phyloP scores from a whole-genome alignment of 1,140 invertebrate species.

The Amphibalanus amphitrite region DNA sequence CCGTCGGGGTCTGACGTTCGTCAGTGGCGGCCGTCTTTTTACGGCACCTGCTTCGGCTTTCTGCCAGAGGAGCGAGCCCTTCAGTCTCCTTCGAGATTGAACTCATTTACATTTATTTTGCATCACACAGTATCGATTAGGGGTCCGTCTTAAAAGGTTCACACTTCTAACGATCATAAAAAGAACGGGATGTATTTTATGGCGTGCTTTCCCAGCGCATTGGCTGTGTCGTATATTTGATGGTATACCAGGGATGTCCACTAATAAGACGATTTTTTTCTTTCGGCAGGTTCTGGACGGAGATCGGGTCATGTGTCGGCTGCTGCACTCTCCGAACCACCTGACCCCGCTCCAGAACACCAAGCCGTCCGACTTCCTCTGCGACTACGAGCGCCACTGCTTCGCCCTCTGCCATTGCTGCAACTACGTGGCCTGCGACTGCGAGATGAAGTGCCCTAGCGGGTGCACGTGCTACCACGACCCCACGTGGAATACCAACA shows the following conservation, averaged over 20 bases:
- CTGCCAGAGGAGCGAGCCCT: neutral
- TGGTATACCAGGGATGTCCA: neutral
- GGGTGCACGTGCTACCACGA: constrained; percentile 93
- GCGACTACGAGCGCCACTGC: constrained; percentile 80
- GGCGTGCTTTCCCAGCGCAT: neutral
- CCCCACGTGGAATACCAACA: constrained; percentile 80
- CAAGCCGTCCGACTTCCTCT: constrained; percentile 63
- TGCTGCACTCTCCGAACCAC: neutral
- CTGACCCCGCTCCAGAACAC: neutral
- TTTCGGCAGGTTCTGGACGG: neutral
- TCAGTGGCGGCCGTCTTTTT: neutral
- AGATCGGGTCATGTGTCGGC: neutral
- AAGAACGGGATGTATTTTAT: neutral
- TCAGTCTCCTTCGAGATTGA: neutral
- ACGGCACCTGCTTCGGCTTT: neutral
- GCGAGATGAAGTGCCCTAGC: constrained; percentile 77
- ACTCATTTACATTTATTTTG: neutral
- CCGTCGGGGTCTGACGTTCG: neutral
- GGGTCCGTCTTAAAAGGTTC: neutral
- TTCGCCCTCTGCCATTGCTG: constrained; percentile 85
- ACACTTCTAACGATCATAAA: neutral
- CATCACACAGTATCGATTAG: neutral
- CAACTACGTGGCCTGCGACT: constrained; percentile 75
- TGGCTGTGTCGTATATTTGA: neutral
- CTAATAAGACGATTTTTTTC: neutral